Evolutionary conservation across 2,797 vertebrate genomes (phyloP).

Genomic region (Gambelia wislizenii): DNA sequence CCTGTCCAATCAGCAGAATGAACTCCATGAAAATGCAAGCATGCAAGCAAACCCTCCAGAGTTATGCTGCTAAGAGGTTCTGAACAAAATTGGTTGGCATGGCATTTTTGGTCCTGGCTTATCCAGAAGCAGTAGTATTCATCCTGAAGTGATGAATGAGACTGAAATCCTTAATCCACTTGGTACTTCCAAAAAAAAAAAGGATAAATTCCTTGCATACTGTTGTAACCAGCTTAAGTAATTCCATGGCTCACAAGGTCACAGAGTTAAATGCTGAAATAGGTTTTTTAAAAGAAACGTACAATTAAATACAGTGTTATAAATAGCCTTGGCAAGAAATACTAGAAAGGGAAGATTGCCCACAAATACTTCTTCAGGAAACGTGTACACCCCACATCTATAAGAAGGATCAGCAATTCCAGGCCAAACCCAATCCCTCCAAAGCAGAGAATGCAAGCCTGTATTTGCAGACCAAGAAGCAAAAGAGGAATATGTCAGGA

Average conservation of each 20-base stretch:
- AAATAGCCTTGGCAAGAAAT: not conserved
- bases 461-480: not conserved
- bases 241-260: not conserved
- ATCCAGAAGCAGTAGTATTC: not conserved
- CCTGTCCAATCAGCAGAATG: not conserved
- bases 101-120: not conserved
- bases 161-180: not conserved
- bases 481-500: not conserved
- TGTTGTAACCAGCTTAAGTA: not conserved
- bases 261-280: not conserved
- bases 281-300: not conserved
- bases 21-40: not conserved
- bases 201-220: not conserved
- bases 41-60: not conserved
- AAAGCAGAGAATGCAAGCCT: not conserved
- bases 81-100: slow-evolving; percentile 10
- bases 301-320: slow-evolving; percentile 26
- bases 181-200: not conserved
- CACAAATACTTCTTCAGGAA: not conserved
- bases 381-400: not conserved
- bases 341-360: not conserved
- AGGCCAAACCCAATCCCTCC: not conserved
- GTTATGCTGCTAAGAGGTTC: not conserved
- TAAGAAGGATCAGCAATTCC: not conserved
- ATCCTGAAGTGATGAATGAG: slow-evolving; percentile 1